Conservation (phyloP, 2,113 vertebrate species). For the Tyrannus savana region DNA sequence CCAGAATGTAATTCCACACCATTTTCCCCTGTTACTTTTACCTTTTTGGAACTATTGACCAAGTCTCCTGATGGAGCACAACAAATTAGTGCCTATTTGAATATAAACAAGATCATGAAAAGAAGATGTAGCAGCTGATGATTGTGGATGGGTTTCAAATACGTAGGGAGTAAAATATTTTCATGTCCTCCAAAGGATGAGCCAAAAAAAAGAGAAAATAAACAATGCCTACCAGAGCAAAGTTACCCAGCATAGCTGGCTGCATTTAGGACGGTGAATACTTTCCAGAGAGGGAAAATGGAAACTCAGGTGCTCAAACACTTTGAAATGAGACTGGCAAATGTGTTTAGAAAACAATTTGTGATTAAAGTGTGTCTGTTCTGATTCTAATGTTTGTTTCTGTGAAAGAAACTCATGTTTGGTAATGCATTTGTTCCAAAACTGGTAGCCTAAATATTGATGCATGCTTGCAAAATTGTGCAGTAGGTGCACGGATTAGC, state of each 20-base stretch:
- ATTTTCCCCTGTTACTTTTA: neutral
- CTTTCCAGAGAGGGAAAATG: neutral
- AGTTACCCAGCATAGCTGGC: neutral
- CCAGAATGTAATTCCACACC: neutral
- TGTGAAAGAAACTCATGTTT: neutral
- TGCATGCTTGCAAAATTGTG: neutral
- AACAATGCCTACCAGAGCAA: neutral
- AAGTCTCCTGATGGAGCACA: neutral
- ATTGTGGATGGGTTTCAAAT: neutral
- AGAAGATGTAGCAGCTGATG: neutral
- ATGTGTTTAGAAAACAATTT: neutral
- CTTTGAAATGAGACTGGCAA: constrained; percentile 41
- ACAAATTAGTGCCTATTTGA: neutral
- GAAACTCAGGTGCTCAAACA: constrained; percentile 48
- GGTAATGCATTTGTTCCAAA: neutral
- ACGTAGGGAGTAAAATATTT: neutral
- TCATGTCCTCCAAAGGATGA: neutral
- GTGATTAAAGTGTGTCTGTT: neutral
- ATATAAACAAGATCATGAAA: constrained; percentile 5
- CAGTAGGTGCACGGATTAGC: neutral
- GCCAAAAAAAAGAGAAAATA: neutral
- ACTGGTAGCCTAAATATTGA: neutral
- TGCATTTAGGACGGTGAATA: neutral
- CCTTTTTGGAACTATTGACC: neutral
- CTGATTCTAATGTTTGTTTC: neutral